These are phyloP conservation scores for Papilio elwesi DNA, from an alignment of 2,888 invertebrate species.

Conservation along the genomic window DNA sequence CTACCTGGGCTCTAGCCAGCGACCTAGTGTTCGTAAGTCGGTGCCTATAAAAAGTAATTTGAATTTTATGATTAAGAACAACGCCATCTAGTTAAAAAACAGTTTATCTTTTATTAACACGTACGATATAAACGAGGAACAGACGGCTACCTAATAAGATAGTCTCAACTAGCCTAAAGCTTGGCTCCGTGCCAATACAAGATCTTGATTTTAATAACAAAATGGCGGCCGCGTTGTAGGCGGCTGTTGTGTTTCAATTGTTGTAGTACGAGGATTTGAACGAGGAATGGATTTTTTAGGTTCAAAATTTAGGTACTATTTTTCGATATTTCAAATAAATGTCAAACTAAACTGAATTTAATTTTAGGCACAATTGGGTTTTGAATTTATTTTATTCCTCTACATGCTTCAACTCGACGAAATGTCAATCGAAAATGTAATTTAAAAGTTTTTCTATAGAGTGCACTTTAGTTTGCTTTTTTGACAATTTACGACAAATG, in stretches of 20 bases:
- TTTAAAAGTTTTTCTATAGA: no score
- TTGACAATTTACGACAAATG: no score
- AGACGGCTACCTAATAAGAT: neutral
- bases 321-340: neutral
- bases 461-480: no score
- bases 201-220: conserved; percentile 34
- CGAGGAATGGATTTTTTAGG: conserved; percentile 19
- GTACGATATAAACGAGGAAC: neutral
- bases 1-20: no score
- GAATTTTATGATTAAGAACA: no score
- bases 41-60: no score
- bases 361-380: neutral
- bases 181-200: conserved; percentile 26
- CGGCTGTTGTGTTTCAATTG: conserved; percentile 21
- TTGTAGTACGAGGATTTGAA: conserved; percentile 8
- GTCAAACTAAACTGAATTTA: neutral
- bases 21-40: no score
- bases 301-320: conserved; percentile 7
- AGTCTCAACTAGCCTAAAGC: neutral
- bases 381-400: no score
- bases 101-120: no score
- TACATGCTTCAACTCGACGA: no score
- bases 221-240: conserved; percentile 20
- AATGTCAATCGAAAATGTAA: no score
- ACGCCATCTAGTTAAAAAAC: no score